phyloP scores from a whole-genome alignment of 2,113 vertebrate genomes.

The Macrotis lagotis region DNA sequence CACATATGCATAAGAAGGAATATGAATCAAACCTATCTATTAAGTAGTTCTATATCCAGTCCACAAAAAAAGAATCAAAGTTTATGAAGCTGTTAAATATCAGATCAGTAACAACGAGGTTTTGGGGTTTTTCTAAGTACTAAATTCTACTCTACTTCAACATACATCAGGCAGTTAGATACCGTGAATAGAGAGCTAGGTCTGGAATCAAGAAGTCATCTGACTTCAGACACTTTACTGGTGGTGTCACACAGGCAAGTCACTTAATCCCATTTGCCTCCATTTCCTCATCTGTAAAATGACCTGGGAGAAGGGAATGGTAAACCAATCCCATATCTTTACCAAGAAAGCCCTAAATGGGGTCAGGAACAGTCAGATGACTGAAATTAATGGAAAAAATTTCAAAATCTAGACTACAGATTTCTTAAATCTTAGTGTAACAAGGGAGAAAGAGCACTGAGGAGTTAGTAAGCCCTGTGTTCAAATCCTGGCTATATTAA shows the following conservation, averaged over 20 bases:
- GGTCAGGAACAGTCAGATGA: neutral
- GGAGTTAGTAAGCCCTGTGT: neutral
- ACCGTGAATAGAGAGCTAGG: neutral
- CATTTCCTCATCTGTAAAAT: neutral
- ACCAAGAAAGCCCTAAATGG: neutral
- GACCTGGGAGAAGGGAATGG: neutral
- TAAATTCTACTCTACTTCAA: conserved; percentile 20
- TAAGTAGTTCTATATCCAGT: neutral
- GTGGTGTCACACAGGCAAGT: neutral
- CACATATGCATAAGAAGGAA: neutral
- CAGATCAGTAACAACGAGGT: conserved; percentile 6
- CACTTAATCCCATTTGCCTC: neutral
- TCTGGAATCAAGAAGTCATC: neutral
- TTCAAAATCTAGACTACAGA: neutral
- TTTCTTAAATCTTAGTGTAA: neutral
- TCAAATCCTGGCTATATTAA: neutral
- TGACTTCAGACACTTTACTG: neutral
- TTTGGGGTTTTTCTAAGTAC: neutral
- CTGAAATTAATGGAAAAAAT: neutral
- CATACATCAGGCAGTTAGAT: neutral
- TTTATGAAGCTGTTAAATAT: conserved; percentile 38
- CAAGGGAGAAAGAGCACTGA: neutral
- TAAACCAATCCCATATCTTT: neutral
- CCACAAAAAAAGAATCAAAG: conserved; percentile 20
- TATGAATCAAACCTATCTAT: neutral